Base-by-base conservation (phyloP, 2,888 invertebrate genomes). In the Villa cingulata region DNA sequence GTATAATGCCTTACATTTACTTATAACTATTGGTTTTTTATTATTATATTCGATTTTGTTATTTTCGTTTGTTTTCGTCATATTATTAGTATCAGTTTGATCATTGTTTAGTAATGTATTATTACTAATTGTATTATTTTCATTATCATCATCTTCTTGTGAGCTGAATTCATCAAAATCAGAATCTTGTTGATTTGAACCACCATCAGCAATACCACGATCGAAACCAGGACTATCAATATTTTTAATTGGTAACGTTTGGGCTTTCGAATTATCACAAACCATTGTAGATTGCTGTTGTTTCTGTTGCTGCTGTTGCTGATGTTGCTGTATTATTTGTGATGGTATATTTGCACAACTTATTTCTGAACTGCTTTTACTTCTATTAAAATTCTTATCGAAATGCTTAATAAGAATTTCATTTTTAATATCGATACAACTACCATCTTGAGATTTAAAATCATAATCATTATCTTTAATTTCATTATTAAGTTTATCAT, bases 111-210 rank as follows among this genome's bases (percentile, higher is more conserved):
- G 20, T 29, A 37, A 18, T 20, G 27, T 29, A 29, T 37, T 38
- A 55, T 52, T 27, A 46, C 51, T 16, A 51, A 43, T 37, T 20
- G 41, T 16, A 32, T 43, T 32, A n/a, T 27, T 12, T n/a, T 4
- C 19, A 17, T 29, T 38, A 50, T 74, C 73, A 12, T 76, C 76
- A 60, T 77, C 80, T 57, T 81, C 83, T 68, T 84, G 82, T 42
- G 84, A 85, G 48, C 84, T 86, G 65, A 86, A 86, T 64, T 86
- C 86, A 67, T 86, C 86, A 63, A 86, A 86, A 65, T 87, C 87
- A 50, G 86, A 86, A 65, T 89, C 89, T 32, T 85, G 87, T 62
- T 86, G 87, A 65, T 83, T 84, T 16, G 88, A 88, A 53, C 86
- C 82, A 2, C 89, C 90, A 63, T 90, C 90, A 4, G 67, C 69